Evolutionary conservation across 2,113 vertebrate species (phyloP).

Genomic region (Oenanthe oenanthe): DNA sequence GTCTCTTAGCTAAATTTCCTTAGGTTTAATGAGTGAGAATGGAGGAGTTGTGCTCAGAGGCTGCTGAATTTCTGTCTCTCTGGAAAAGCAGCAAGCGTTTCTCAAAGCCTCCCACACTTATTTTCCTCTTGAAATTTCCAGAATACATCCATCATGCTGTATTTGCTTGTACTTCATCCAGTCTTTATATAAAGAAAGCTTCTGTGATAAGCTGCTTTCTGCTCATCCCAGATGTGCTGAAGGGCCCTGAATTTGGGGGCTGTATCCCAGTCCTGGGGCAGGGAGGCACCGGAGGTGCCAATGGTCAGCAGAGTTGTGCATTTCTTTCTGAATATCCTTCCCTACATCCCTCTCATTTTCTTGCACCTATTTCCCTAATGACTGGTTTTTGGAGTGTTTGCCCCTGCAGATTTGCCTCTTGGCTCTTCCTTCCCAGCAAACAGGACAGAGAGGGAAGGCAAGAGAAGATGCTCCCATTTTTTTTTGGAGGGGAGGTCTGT

Average conservation of each 20-base stretch:
- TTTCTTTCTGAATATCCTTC: neutral
- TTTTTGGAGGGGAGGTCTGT: neutral
- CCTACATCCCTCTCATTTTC: neutral
- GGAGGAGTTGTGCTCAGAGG: neutral
- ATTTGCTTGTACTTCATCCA: neutral
- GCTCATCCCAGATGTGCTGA: fast-evolving
- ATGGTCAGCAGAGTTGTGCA: neutral
- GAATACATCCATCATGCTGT: neutral
- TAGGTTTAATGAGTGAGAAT: neutral
- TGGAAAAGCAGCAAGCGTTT: neutral
- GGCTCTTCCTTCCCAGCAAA: neutral
- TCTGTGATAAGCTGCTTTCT: neutral
- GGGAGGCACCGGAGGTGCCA: fast-evolving
- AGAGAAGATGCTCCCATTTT: neutral
- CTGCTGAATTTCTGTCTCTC: neutral
- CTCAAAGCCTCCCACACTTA: neutral
- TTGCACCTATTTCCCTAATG: neutral
- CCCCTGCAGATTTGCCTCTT: neutral
- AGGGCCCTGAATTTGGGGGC: fast-evolving
- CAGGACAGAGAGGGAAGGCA: neutral
- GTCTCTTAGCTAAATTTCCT: neutral
- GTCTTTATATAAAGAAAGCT: neutral
- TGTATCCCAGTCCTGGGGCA: neutral
- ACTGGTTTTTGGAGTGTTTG: neutral
- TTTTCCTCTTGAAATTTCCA: neutral